Conservation (phyloP, 1,140 invertebrate genomes). For the Hycleus cichorii region DNA sequence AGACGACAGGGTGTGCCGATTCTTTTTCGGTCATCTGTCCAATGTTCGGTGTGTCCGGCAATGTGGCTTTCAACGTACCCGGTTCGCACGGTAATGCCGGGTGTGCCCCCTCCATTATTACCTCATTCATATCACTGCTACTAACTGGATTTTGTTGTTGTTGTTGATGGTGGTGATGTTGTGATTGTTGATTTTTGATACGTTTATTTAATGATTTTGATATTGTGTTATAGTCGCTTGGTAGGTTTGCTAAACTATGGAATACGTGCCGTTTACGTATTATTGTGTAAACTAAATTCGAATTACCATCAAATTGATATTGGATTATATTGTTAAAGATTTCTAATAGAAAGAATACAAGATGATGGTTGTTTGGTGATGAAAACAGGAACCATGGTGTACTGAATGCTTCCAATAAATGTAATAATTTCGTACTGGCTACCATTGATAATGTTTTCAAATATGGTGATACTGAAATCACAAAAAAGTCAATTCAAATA, state of each 20-base stretch:
- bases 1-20: conserved; percentile 65
- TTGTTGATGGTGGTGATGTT: conserved; percentile 69
- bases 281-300: conserved; percentile 97
- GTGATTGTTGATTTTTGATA: conserved; percentile 49
- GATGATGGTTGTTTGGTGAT: conserved; percentile 91
- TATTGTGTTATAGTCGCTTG: conserved; percentile 85
- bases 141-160: conserved; percentile 34
- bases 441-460: conserved; percentile 99
- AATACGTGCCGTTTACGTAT: conserved; percentile 97
- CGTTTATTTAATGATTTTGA: conserved; percentile 72
- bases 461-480: conserved; percentile 87
- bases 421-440: conserved; percentile 92
- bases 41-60: conserved; percentile 69
- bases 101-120: conserved; percentile 73
- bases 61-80: conserved; percentile 80
- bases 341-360: conserved; percentile 97
- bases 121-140: conserved; percentile 48
- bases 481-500: no score
- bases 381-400: conserved; percentile 99
- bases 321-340: conserved; percentile 99
- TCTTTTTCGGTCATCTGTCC: conserved; percentile 93
- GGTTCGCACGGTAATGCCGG: conserved; percentile 85
- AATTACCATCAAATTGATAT: conserved; percentile 99
- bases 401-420: conserved; percentile 96
- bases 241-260: conserved; percentile 91